Evolutionary conservation across 2,888 invertebrate genomes (phyloP).

Genomic region (Thymelicus sylvestris): DNA sequence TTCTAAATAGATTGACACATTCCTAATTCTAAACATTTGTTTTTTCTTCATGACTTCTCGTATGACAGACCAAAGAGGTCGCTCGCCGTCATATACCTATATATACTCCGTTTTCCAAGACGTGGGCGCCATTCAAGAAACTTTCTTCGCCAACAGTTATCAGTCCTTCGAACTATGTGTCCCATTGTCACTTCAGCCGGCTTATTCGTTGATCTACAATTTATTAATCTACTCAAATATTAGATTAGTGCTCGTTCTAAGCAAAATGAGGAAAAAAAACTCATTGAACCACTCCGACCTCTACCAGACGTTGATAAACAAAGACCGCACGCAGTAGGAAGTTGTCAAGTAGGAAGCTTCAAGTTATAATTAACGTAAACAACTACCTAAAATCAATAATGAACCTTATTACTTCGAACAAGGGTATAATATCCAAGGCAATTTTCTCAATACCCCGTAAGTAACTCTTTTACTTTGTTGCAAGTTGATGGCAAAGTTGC

Average conservation of each 20-base stretch:
- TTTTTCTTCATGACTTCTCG: no score
- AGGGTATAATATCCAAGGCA: slow-evolving; percentile 37
- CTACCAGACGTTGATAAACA: background rate
- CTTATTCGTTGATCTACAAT: no score
- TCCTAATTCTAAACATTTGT: no score
- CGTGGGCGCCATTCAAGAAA: no score
- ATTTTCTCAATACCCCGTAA: slow-evolving; percentile 34
- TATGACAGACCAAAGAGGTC: no score
- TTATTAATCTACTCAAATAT: no score
- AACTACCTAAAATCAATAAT: slow-evolving; percentile 38
- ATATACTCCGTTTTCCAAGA: no score
- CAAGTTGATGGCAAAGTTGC: slow-evolving; percentile 45
- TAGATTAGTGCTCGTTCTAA: background rate
- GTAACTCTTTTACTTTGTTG: slow-evolving; percentile 49
- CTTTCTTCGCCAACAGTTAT: no score
- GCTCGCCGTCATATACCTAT: no score
- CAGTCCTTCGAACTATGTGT: no score
- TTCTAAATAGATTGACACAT: no score
- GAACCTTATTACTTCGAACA: slow-evolving; percentile 40
- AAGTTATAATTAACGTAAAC: slow-evolving; percentile 34
- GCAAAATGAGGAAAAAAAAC: slow-evolving; percentile 27
- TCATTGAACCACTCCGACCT: slow-evolving; percentile 22
- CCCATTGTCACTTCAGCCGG: no score
- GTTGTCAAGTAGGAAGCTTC: slow-evolving; percentile 24
- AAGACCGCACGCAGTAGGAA: background rate